Evolutionary conservation across 2,113 vertebrate genomes (phyloP).

Genomic region (Phyllopteryx taeniolatus): DNA sequence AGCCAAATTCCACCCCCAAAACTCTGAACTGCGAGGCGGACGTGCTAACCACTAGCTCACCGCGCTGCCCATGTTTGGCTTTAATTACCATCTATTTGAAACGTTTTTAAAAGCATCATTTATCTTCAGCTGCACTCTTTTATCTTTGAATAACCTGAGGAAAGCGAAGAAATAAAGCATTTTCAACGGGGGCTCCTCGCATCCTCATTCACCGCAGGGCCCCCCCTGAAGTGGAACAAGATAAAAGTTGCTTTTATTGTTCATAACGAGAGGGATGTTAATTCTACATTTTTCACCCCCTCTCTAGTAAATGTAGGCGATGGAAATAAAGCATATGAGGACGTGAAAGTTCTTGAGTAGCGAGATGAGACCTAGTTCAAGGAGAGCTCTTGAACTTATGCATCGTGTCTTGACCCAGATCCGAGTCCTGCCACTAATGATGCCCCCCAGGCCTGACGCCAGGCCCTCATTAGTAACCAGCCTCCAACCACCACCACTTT

Average conservation of each 20-base stretch:
- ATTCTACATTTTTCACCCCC: conserved; percentile 6
- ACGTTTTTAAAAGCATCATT: not conserved
- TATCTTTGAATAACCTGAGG: conserved; percentile 53
- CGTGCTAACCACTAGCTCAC: not conserved
- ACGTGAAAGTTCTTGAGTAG: not conserved
- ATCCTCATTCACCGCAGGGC: conserved; percentile 42
- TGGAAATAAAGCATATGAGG: not conserved
- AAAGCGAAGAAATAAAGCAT: conserved; percentile 53
- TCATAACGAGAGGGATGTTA: conserved; percentile 7
- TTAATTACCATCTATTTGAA: not conserved
- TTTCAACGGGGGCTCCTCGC: conserved; percentile 39
- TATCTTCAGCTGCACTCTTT: conserved; percentile 37
- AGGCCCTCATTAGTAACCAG: conserved; percentile 71
- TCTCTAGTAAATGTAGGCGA: not conserved
- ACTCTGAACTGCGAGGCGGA: not conserved
- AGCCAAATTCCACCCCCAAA: not conserved
- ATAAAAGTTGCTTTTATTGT: conserved; percentile 32
- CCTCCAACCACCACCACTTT: conserved; percentile 19
- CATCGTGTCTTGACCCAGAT: conserved; percentile 74
- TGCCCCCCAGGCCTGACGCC: conserved; percentile 69
- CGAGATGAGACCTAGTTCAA: conserved; percentile 12
- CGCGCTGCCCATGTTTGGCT: not conserved
- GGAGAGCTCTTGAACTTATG: conserved; percentile 50
- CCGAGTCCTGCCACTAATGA: conserved; percentile 73
- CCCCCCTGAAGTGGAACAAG: conserved; percentile 40